Percentiles rank a stretch among this genome's conserved stretches.
These are phyloP conservation scores for Smittia sp. DNA, from an alignment of 2,888 invertebrate species.

Conservation along the genomic window DNA sequence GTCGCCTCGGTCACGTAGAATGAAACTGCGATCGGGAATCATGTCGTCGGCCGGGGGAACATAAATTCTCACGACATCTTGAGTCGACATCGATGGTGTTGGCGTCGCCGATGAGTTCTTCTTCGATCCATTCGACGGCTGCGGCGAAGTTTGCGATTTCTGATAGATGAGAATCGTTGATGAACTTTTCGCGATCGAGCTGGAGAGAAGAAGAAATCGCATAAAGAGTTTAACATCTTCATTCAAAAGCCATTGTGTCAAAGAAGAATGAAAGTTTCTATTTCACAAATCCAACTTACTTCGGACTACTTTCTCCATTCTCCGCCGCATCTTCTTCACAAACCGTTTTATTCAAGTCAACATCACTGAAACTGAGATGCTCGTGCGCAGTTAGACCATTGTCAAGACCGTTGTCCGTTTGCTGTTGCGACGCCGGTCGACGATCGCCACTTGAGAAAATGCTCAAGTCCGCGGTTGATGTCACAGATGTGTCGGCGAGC, in stretches of 20 bases:
- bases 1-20: constrained; percentile 27
- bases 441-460: constrained; percentile 66
- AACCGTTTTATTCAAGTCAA: constrained; percentile 37
- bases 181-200: constrained; percentile 37
- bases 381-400: constrained; percentile 43
- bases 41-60: constrained; percentile 43
- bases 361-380: constrained; percentile 23
- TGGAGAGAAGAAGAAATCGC: neutral
- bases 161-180: constrained; percentile 39
- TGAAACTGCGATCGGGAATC: neutral
- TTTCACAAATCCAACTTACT: constrained; percentile 42
- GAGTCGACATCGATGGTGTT: constrained; percentile 45
- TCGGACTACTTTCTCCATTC: constrained; percentile 44
- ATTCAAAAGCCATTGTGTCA: neutral
- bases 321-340: constrained; percentile 42
- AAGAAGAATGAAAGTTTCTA: constrained; percentile 6
- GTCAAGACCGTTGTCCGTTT: constrained; percentile 44
- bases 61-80: constrained; percentile 45
- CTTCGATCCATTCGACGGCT: neutral
- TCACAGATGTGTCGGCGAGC: constrained; percentile 78
- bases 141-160: constrained; percentile 8
- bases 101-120: constrained; percentile 41
- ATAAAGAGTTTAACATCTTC: neutral
- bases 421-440: constrained; percentile 43
- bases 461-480: constrained; percentile 78